phyloP scores from a whole-genome alignment of 2,797 vertebrate genomes.

The Iguana delicatissima region DNA sequence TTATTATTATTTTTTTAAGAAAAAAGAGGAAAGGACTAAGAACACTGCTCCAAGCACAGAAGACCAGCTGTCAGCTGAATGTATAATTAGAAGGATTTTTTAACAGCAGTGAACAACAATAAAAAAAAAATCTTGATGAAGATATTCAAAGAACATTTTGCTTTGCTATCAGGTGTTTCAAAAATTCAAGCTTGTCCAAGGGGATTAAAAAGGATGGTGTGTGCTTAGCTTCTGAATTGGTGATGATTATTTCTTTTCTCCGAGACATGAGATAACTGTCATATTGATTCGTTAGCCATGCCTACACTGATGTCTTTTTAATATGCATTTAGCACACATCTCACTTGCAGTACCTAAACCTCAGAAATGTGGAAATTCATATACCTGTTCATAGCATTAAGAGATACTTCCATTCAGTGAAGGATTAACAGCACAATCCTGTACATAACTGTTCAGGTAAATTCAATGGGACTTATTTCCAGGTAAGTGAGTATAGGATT shows the following conservation, averaged over 20 bases:
- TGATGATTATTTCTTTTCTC: conserved; percentile 25
- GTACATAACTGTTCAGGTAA: background rate
- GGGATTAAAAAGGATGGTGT: background rate
- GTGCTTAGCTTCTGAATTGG: conserved; percentile 34
- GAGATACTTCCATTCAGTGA: background rate
- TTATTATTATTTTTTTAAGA: conserved; percentile 9
- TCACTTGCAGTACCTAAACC: background rate
- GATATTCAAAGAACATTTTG: conserved; percentile 37
- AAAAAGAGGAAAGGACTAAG: conserved; percentile 8
- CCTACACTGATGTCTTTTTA: conserved; percentile 9
- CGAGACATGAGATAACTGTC: conserved; percentile 19
- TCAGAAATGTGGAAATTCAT: conserved; percentile 3
- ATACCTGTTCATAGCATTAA: background rate
- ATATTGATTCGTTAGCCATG: conserved; percentile 8
- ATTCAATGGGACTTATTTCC: background rate
- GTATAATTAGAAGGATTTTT: conserved; percentile 40
- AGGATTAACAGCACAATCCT: background rate
- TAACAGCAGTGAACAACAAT: conserved; percentile 22
- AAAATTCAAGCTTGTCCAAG: background rate
- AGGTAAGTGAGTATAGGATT: background rate
- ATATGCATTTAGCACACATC: conserved; percentile 22
- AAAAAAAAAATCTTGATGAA: conserved; percentile 33
- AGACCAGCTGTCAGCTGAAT: conserved; percentile 48
- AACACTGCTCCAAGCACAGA: conserved; percentile 16
- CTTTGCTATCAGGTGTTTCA: conserved; percentile 35